phyloP scores from a whole-genome alignment of 2,113 vertebrate genomes.

The Todiramphus chloris region DNA sequence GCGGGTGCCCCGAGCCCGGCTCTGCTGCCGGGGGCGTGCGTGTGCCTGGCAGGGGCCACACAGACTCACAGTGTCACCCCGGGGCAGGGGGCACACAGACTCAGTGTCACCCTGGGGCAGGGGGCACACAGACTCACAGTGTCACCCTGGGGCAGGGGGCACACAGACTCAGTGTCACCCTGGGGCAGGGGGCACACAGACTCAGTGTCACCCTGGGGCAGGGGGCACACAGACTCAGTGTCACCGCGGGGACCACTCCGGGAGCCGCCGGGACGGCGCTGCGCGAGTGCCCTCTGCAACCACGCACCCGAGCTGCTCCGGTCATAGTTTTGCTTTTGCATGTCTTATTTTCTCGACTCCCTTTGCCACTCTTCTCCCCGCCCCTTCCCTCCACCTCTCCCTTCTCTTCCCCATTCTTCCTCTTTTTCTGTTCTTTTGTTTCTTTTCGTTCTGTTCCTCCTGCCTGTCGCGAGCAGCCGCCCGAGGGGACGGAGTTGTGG shows the following conservation, averaged over 20 bases:
- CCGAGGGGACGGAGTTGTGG: conserved; percentile 86
- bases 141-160: too few relatives aligned
- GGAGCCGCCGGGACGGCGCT: not conserved
- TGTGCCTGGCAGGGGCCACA: not conserved
- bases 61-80: not conserved
- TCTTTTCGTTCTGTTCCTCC: conserved; percentile 64
- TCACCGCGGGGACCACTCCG: fast-evolving
- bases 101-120: too few relatives aligned
- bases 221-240: too few relatives aligned
- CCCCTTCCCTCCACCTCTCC: conserved; percentile 3
- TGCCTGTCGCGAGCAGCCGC: conserved; percentile 74
- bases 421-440: conserved; percentile 60
- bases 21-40: fast-evolving
- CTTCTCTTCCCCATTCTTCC: conserved; percentile 36
- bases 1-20: not conserved
- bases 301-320: conserved; percentile 26
- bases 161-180: too few relatives aligned
- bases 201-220: too few relatives aligned
- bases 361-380: conserved; percentile 13
- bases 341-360: conserved; percentile 78
- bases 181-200: too few relatives aligned
- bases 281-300: not conserved
- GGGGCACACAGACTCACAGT: too few relatives aligned
- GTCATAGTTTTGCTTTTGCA: conserved; percentile 65
- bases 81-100: too few relatives aligned